phyloP scores from a whole-genome alignment of 2,113 vertebrate genomes.

The Chinchilla lanigera region DNA sequence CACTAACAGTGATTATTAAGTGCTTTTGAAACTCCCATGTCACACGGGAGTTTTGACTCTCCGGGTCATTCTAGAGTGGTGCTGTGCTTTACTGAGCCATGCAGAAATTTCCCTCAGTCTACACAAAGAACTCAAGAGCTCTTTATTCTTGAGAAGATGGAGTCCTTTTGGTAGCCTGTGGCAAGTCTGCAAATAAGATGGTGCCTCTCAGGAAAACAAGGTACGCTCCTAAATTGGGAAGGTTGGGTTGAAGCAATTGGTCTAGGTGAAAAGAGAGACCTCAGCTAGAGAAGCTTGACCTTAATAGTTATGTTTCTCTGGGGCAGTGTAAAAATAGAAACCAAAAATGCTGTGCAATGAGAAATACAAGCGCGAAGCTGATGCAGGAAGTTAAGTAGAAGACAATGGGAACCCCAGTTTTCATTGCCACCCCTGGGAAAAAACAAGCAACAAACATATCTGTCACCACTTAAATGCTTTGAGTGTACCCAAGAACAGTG shows the following conservation, averaged over 20 bases:
- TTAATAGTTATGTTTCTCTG: conserved; percentile 58
- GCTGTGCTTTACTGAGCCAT: neutral
- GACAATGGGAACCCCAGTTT: conserved; percentile 43
- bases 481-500: conserved; percentile 22
- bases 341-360: conserved; percentile 50
- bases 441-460: conserved; percentile 14
- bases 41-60: neutral
- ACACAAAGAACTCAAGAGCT: neutral
- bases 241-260: neutral
- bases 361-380: conserved; percentile 5
- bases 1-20: neutral
- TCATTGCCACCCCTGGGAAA: conserved; percentile 59
- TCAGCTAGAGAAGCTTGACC: neutral
- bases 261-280: conserved; percentile 19
- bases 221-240: neutral
- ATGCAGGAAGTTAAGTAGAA: conserved; percentile 63
- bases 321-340: conserved; percentile 66
- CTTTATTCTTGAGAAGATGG: neutral
- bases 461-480: conserved; percentile 27
- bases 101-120: neutral
- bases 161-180: neutral
- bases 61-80: neutral
- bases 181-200: neutral
- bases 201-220: neutral
- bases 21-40: neutral